Evolutionary conservation across 2,797 vertebrate species (phyloP).

Genomic region (Corythornis leucogaster): DNA sequence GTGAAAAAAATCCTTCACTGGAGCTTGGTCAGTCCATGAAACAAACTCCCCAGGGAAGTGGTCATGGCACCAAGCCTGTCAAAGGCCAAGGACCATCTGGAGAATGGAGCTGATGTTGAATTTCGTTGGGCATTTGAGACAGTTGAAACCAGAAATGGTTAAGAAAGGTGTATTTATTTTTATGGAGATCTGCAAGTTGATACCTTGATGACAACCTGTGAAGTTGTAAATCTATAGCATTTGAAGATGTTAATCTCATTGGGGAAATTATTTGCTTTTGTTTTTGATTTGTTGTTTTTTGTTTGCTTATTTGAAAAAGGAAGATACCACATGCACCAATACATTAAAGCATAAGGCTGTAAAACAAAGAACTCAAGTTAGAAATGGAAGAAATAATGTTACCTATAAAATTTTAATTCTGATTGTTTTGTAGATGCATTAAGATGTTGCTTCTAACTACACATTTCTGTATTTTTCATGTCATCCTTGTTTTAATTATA

Average conservation of each 20-base stretch:
- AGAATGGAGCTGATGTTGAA: not conserved
- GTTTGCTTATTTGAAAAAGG: not conserved
- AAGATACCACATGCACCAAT: not conserved
- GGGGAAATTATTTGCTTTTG: not conserved
- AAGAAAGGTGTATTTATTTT: not conserved
- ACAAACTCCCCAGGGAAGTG: not conserved
- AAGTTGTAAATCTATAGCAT: not conserved
- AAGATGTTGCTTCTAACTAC: constrained; percentile 21
- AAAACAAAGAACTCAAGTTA: not conserved
- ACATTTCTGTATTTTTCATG: constrained; percentile 8
- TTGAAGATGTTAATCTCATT: not conserved
- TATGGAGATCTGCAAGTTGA: not conserved
- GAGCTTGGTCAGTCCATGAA: not conserved
- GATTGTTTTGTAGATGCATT: constrained; percentile 17
- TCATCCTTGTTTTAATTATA: constrained; percentile 47
- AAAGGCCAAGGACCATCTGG: not conserved
- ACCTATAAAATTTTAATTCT: constrained; percentile 55
- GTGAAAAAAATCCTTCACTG: not conserved
- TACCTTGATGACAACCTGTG: not conserved
- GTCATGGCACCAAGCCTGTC: not conserved
- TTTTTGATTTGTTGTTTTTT: not conserved
- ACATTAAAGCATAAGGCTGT: not conserved
- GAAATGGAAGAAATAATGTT: constrained; percentile 33
- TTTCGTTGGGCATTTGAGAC: not conserved
- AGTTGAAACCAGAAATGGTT: not conserved